Percentiles rank a stretch among this genome's conserved stretches.
Conservation (phyloP, 64 coral and sea anemone species). For the Exaiptasia diaphana region DNA sequence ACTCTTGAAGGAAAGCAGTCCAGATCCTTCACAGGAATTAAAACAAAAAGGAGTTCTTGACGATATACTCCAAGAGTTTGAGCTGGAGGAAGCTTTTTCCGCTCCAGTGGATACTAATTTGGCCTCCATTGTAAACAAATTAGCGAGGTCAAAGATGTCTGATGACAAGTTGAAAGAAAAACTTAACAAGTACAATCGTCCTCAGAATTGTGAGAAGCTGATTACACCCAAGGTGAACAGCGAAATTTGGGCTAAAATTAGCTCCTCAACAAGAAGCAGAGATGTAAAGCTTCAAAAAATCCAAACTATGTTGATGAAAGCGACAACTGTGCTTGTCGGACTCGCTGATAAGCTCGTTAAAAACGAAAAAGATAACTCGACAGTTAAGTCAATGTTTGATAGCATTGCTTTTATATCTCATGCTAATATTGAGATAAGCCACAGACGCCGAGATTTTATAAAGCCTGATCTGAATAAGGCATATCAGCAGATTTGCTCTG, state of each 20-base stretch:
- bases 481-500: slow-evolving; percentile 45
- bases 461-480: slow-evolving; percentile 5
- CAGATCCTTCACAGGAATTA: too few species aligned
- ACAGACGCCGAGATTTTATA: slow-evolving; percentile 7
- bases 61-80: too few species aligned
- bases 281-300: slow-evolving; percentile 37
- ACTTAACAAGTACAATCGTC: slow-evolving; percentile 43
- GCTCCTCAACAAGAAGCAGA: slow-evolving; percentile 11
- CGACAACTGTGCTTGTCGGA: not conserved
- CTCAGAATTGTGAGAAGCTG: slow-evolving; percentile 40
- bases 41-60: too few species aligned
- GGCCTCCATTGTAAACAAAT: too few species aligned
- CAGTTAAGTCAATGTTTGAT: too few species aligned
- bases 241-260: slow-evolving; percentile 49
- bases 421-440: slow-evolving; percentile 1
- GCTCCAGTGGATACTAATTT: too few species aligned
- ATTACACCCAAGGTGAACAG: slow-evolving; percentile 17
- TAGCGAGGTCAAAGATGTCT: slow-evolving; percentile 27
- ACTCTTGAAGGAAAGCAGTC: too few species aligned
- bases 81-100: too few species aligned
- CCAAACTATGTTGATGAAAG: slow-evolving; percentile 6
- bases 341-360: slow-evolving; percentile 31
- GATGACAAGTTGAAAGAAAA: slow-evolving; percentile 52
- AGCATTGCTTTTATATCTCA: slow-evolving; percentile 10
- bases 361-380: too few species aligned